Base-by-base conservation (phyloP, 37 sponge, comb jelly and placozoan species). In the Chondrilla cf. caribensis region DNA sequence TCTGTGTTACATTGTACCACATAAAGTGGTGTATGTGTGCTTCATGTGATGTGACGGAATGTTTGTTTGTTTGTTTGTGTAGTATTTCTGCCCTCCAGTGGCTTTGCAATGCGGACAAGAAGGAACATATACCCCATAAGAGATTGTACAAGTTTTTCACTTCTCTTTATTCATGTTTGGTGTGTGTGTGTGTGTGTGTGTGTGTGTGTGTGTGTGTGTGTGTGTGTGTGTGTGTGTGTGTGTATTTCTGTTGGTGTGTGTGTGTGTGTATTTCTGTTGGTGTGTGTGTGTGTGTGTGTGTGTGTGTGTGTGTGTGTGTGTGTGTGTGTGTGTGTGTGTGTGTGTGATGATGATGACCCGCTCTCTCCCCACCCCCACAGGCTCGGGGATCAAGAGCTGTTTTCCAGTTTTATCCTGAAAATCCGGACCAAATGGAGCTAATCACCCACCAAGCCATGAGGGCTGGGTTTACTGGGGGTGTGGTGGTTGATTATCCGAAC, bases 41-140 rank as follows among this genome's bases (percentile, higher is more conserved):
- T n/a, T n/a, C n/a, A n/a, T n/a, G n/a, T n/a, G n/a, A n/a, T n/a
- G n/a, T n/a, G n/a, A n/a, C n/a, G n/a, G n/a, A n/a, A n/a, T n/a
- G n/a, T n/a, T n/a, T n/a, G n/a, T n/a, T 54, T 62, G 24, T 28
- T 51, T 67, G 15, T 60, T 72, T 38, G 21, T 77, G 54, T 60
- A 92, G 99, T 78, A 78, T 99, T 35, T 99, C 99, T 24, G 95
- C 97, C 25, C 83, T 99, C 0, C 99, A 99, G 87, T 99, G 99
- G 99, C 84, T 99, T 38, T 99, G 99, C 80, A 99, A 99, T 79
- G 99, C 99, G n/a, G 97, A 99, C 86, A 95, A 84, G 42, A 94
- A 83, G 51, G 41, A 60, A 47, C 99, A 99, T 76, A 62, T 90
- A 21, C 97, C 97, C 32, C 82, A 83, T 43, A 88, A 88, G 60